Evolutionary conservation across 1,140 invertebrate genomes (phyloP), one percentile per base, ranked within the genome.

Genomic region (Centruroides vittatus): DNA sequence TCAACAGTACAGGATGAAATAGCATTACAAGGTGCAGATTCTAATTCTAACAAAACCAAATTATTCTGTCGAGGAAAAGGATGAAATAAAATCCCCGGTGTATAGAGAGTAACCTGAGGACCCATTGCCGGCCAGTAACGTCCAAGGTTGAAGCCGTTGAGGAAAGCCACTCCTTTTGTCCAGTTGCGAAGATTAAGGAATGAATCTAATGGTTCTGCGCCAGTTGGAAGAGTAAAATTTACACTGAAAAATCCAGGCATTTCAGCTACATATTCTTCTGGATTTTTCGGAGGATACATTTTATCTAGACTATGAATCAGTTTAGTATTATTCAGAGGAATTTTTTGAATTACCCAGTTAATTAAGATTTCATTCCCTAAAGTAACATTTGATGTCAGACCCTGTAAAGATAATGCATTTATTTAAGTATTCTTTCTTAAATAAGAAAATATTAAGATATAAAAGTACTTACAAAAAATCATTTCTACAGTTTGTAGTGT

Each of bases 131-230:
- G 64, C 74, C 75, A 81, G 69, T 82, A 83, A 55, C 82, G 69
- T 10, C 81, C 82, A 54, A 85, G 67, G 67, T 83, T 81, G 66
- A 82, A 80, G 5, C 80, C 81, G 72, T 85, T 85, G 1, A 85
- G 66, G 61, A 83, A 77, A n/a, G 82, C 79, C 56, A 82, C 71
- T 6, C 51, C 51, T 59, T 23, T 67, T 5, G 36, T 53, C 65
- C 65, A 67, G 11, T 62, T 57, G 2, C 10, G 4, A 13, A 58
- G 41, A 35, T 35, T 35, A 5, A 67, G 10, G 36, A 63, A 67
- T n/a, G 65, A 65, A 52, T 67, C 65, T 51, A 54, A 59, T 34
- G 55, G 3, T 41, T 41, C 41, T 49, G 11, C 35, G 68, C 51
- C 58, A 12, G 66, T 52, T 13, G 66, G 63, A n/a, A 74, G 51